A percentile compares a stretch with the other conserved stretches of the same genome.
These are phyloP conservation scores for Leptinotarsa juncta DNA, from an alignment of 2,888 invertebrate genomes.

Conservation along the genomic window DNA sequence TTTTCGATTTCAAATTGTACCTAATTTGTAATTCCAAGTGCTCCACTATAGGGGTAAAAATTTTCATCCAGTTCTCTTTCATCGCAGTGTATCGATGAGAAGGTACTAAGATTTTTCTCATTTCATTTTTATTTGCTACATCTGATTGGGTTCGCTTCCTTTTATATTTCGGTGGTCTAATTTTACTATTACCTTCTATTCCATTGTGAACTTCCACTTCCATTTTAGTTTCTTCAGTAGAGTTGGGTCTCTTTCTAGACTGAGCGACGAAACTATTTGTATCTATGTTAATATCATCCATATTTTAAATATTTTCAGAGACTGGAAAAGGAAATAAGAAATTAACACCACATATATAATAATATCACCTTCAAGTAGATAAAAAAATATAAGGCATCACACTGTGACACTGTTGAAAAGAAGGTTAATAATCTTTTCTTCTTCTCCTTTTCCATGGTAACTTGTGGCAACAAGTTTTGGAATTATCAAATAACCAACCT, in stretches of 20 bases:
- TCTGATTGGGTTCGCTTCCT: conserved; percentile 52
- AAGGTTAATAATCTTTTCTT: neutral
- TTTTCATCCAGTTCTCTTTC: conserved; percentile 97
- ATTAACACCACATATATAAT: neutral
- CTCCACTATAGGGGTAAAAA: conserved; percentile 96
- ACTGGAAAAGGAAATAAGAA: neutral
- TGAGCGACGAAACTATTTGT: conserved; percentile 69
- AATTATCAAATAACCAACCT: no score
- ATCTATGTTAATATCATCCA: conserved; percentile 67
- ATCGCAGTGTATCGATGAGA: conserved; percentile 93
- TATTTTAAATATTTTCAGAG: conserved; percentile 23
- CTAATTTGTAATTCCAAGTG: conserved; percentile 93
- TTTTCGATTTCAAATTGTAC: conserved; percentile 90
- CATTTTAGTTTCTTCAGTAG: conserved; percentile 71
- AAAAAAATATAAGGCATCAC: no score
- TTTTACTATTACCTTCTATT: conserved; percentile 69
- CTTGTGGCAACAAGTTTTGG: no score
- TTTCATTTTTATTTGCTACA: conserved; percentile 71
- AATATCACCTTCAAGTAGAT: no score
- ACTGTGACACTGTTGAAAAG: neutral
- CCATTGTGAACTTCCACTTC: conserved; percentile 77
- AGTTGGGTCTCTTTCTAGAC: conserved; percentile 68
- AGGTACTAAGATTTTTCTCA: conserved; percentile 89
- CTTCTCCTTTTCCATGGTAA: neutral
- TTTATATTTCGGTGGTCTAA: conserved; percentile 52